Evolutionary conservation across 2,113 vertebrate species (phyloP).

Genomic region (Oplegnathus fasciatus): DNA sequence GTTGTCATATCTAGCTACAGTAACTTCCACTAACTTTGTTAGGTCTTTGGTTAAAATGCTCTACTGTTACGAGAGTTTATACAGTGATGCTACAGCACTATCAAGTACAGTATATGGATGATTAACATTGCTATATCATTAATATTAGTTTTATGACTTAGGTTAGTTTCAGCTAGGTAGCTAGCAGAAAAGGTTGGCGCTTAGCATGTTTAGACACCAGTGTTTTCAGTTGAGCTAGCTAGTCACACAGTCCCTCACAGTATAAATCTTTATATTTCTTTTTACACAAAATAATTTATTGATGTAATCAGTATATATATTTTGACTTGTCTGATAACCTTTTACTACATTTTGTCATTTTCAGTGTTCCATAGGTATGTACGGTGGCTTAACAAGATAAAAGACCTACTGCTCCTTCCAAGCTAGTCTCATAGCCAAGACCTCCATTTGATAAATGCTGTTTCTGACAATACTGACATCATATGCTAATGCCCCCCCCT

Average conservation of each 20-base stretch:
- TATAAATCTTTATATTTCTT: too few relatives aligned
- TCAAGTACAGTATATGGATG: neutral
- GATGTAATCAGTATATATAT: too few relatives aligned
- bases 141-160: neutral
- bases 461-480: neutral
- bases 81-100: neutral
- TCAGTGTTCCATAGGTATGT: too few relatives aligned
- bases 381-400: too few relatives aligned
- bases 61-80: neutral
- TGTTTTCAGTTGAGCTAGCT: too few relatives aligned
- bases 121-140: neutral
- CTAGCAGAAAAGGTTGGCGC: neutral
- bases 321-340: too few relatives aligned
- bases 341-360: too few relatives aligned
- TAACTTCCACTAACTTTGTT: too few relatives aligned
- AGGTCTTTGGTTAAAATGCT: neutral
- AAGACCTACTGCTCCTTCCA: neutral
- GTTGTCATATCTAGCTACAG: neutral
- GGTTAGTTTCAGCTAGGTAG: neutral
- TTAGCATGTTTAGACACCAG: too few relatives aligned
- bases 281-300: too few relatives aligned
- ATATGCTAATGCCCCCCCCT: too few relatives aligned
- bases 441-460: neutral
- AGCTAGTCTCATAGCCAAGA: neutral
- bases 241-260: too few relatives aligned